These are phyloP conservation scores for Callorhinus ursinus DNA, from an alignment of 2,113 vertebrate species.

Conservation along the genomic window DNA sequence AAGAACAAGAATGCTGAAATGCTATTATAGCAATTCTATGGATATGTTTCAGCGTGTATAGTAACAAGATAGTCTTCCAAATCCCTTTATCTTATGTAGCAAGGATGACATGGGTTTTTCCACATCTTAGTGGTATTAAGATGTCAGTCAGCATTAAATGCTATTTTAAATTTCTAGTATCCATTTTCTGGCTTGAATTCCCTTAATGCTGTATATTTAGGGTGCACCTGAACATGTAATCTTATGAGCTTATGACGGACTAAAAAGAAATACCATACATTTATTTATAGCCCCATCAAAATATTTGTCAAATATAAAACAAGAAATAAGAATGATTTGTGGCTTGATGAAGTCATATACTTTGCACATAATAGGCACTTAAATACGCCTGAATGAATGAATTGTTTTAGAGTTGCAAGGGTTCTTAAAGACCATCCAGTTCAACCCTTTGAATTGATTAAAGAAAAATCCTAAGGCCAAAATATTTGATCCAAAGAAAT, in stretches of 20 bases:
- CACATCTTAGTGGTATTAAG: constrained; percentile 65
- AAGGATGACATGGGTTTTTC: constrained; percentile 68
- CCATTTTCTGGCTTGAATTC: constrained; percentile 62
- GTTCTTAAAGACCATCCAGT: neutral
- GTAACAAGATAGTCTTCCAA: constrained; percentile 67
- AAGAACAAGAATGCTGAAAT: constrained; percentile 19
- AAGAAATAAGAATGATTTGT: neutral
- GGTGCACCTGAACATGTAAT: constrained; percentile 57
- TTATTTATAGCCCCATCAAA: constrained; percentile 56
- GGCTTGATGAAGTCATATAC: neutral
- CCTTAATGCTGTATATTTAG: constrained; percentile 48
- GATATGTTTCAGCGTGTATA: neutral
- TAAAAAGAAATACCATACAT: constrained; percentile 32
- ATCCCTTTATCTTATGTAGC: constrained; percentile 56
- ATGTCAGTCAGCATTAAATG: constrained; percentile 62
- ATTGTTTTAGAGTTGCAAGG: neutral
- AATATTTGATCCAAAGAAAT: constrained; percentile 45
- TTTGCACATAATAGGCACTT: neutral
- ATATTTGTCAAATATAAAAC: constrained; percentile 49
- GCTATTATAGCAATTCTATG: neutral
- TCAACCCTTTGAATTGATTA: neutral
- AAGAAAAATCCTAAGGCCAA: neutral
- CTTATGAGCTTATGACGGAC: constrained; percentile 51
- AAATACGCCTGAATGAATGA: neutral
- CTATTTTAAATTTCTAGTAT: constrained; percentile 69